These are phyloP conservation scores for Andrena flavipes DNA, from an alignment of 2,888 invertebrate species.

Conservation along the genomic window DNA sequence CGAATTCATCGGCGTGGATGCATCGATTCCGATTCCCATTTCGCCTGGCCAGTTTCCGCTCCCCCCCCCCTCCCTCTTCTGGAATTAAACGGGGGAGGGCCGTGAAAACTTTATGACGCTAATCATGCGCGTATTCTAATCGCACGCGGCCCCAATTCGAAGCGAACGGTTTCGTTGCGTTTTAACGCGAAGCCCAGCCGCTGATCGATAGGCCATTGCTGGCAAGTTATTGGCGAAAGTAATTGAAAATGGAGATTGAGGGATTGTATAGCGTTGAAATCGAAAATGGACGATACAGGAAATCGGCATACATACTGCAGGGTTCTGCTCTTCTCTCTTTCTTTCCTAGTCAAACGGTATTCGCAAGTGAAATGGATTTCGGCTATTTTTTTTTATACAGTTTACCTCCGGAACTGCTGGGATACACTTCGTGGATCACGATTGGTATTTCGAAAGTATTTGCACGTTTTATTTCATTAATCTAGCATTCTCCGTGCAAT, in stretches of 20 bases:
- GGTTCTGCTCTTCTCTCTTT: not conserved
- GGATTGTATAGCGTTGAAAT: not conserved
- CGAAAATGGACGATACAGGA: not conserved
- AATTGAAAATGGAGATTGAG: conserved; percentile 20
- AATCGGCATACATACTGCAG: not conserved
- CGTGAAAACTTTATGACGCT: conserved; percentile 50
- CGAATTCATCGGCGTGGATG: conserved; percentile 44
- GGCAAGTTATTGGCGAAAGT: conserved; percentile 2
- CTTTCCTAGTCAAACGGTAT: not conserved
- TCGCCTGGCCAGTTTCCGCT: conserved; percentile 27
- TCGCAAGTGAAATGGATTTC: not conserved
- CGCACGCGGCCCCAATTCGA: conserved; percentile 9
- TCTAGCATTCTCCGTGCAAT: too few relatives aligned
- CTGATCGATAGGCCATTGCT: conserved; percentile 24
- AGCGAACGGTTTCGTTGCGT: conserved; percentile 13
- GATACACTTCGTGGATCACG: too few relatives aligned
- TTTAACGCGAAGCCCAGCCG: conserved; percentile 10
- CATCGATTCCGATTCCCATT: conserved; percentile 53
- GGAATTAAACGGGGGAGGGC: conserved; percentile 37
- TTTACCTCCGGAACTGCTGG: too few relatives aligned
- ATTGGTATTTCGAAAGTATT: too few relatives aligned
- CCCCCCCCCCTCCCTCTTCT: not conserved
- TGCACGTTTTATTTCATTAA: too few relatives aligned
- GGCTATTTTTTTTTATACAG: too few relatives aligned
- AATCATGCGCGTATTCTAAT: conserved; percentile 50